These are phyloP conservation scores for Bimastos eiseni DNA, from an alignment of 2,888 invertebrate species.

Conservation along the genomic window DNA sequence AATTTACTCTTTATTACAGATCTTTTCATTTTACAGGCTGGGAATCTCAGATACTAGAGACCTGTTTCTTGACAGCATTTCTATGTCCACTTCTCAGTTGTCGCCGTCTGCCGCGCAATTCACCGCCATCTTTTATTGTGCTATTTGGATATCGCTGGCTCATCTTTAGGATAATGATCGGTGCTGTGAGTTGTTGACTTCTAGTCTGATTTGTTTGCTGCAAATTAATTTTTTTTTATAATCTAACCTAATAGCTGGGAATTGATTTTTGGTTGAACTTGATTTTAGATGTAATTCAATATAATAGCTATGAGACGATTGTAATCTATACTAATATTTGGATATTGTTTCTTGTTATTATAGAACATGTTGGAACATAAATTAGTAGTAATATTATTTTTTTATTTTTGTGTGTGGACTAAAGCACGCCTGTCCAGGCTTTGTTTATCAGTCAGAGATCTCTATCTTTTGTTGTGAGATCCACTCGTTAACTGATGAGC, in stretches of 20 bases:
- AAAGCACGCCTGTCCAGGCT: too few species aligned
- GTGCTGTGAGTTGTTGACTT: constrained; percentile 58
- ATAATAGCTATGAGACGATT: not conserved
- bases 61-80: constrained; percentile 62
- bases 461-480: too few species aligned
- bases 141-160: constrained; percentile 61
- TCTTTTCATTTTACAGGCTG: constrained; percentile 51
- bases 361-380: too few species aligned
- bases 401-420: too few species aligned
- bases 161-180: constrained; percentile 63
- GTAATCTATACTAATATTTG: not conserved
- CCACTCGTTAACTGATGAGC: too few species aligned
- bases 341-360: too few species aligned
- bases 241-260: not conserved
- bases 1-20: not conserved
- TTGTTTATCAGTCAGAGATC: too few species aligned
- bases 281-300: not conserved
- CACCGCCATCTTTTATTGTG: constrained; percentile 56
- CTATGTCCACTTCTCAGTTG: constrained; percentile 58
- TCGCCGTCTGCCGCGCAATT: constrained; percentile 51
- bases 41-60: constrained; percentile 63
- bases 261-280: not conserved
- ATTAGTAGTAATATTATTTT: too few species aligned
- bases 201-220: not conserved
- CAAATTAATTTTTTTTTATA: too few species aligned